Evolutionary conservation across 2,888 invertebrate genomes (phyloP), one percentile per base, ranked within the genome.

Genomic region (Adineta ricciae): DNA sequence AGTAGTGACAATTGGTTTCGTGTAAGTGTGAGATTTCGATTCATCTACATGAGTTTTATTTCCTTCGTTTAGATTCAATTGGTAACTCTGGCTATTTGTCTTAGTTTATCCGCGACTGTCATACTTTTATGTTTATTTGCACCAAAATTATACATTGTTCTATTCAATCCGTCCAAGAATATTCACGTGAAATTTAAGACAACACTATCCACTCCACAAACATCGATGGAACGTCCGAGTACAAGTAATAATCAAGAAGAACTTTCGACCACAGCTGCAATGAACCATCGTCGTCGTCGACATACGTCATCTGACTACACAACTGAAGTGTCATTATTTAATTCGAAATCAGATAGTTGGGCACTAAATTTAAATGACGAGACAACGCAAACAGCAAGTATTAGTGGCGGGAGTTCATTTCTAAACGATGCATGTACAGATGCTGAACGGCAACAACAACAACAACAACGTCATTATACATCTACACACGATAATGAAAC

Each of bases 151-250:
- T 93, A 93, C 91, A 93, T 94, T 87, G 93, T 94, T 87, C 90
- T 94, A 86, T 93, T 93, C 88, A 93, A 94, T 89, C 94, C 94
- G 73, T 93, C 94, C 90, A 94, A 94, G 89, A 94, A 94, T 89
- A 93, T 93, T 73, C 91, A 93, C n/a, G 92, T 92, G 87, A 83
- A 83, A 50, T 78, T 78, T 41, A 78, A 78, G 41, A 78, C 78
- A 41, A 78, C 78, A 41, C 14, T 78, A 38, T 1, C 41, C 24
- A 41, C 78, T 78, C n/a, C 41, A n/a, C 24, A 38, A 78, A 7
- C 41, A 41, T 41, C 78, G 9, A 0, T 38, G 38, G 78, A 78
- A 78, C 38, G 41, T 41, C 38, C 38, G n/a, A 78, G 41, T 78
- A 41, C 78, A 78, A 78, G 38, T 78, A 41, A 38, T 38, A 78